Base-by-base conservation (phyloP, 2,888 invertebrate species). In the Cosmia pyralina region DNA sequence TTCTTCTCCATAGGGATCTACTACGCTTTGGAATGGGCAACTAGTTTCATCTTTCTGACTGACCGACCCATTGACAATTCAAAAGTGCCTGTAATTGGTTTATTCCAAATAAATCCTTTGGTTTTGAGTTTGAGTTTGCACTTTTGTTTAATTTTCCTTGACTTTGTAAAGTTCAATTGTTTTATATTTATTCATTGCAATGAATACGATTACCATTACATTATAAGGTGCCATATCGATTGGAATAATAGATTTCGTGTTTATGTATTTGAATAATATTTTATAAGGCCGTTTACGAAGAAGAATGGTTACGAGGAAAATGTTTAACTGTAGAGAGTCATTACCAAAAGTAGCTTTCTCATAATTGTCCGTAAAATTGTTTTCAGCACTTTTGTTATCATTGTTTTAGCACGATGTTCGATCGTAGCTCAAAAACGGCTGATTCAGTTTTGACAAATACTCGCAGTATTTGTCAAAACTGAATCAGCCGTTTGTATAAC, bases 121-220 rank as follows among this genome's bases (percentile, higher is more conserved):
- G n/a, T n/a, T n/a, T n/a, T n/a, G n/a, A n/a, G n/a, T n/a, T n/a
- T n/a, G n/a, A n/a, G n/a, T n/a, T n/a, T 19, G 10, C 11, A 0
- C 52, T 22, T 52, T 57, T 57, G 6, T 28, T 44, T 44, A 10
- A 57, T 19, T 41, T 44, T 38, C 48, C 28, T 55, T 62, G 72
- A 48, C n/a, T 74, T 62, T 55, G 48, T 62, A 5, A 55, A n/a
- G 41, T 55, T 28, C n/a, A 41, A 34, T 57, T 63, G 34, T 10
- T 3, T 41, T n/a, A 28, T n/a, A 57, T 34, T 58, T 17, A 58
- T 58, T 64, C 8, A 73, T 57, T 75, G 13, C 11, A 34, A 44
- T 75, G 57, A 57, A 50, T 75, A 50, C 22, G 13, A 64, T 75
- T 63, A 15, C 48, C 55, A 63, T 75, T 50, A 13, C 7, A 57